Evolutionary conservation across 2,888 invertebrate genomes (phyloP).

Genomic region (Herminia tarsipennalis): DNA sequence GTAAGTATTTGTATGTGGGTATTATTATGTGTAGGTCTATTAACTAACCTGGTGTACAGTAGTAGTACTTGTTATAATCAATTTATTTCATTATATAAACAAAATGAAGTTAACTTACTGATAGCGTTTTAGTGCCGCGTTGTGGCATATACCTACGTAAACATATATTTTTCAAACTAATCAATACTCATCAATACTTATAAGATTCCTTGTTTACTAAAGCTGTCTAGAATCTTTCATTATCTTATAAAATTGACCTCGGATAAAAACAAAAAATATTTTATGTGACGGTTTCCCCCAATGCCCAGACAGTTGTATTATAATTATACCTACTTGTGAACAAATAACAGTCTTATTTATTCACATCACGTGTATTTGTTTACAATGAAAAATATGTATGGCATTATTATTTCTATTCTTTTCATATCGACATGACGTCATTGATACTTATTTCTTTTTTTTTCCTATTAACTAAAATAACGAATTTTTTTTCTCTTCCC

Average conservation of each 20-base stretch:
- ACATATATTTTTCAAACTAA: no score
- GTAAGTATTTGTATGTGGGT: no score
- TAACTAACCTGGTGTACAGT: background rate
- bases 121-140: background rate
- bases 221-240: background rate
- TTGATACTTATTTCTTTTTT: no score
- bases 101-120: background rate
- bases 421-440: no score
- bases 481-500: no score
- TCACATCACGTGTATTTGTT: no score
- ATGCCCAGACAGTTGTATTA: background rate
- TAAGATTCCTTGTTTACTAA: constrained; percentile 1
- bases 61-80: background rate
- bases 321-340: background rate
- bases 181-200: no score
- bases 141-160: background rate
- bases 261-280: constrained; percentile 1
- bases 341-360: no score
- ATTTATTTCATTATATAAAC: background rate
- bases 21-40: no score
- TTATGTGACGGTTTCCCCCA: background rate
- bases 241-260: constrained; percentile 10
- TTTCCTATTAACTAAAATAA: no score
- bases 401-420: no score
- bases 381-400: no score